phyloP scores from a whole-genome alignment of 2,888 invertebrate genomes.

The Dusona sp. region DNA sequence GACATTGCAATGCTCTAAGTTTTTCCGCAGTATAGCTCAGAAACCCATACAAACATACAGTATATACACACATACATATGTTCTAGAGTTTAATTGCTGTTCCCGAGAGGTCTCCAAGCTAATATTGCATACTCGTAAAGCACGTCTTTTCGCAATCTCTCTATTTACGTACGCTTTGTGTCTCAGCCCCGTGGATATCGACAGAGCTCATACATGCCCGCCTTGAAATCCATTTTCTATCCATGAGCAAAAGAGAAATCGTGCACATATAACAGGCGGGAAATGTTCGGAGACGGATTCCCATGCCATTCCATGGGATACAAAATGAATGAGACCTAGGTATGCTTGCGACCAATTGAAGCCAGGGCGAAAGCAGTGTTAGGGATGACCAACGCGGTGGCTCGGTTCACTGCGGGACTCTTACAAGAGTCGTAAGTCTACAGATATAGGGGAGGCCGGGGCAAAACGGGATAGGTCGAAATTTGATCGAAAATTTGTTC shows the following conservation, averaged over 20 bases:
- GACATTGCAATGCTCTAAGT: constrained; percentile 34
- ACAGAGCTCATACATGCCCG: neutral
- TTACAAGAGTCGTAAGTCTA: too few relatives aligned
- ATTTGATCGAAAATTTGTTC: too few relatives aligned
- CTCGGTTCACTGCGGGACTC: too few relatives aligned
- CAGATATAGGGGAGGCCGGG: too few relatives aligned
- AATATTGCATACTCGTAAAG: constrained; percentile 42
- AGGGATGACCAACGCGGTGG: too few relatives aligned
- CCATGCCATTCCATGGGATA: neutral
- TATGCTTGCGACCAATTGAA: constrained; percentile 30
- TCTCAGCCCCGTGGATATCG: constrained; percentile 28
- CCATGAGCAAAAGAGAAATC: constrained; percentile 13
- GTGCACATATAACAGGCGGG: constrained; percentile 3
- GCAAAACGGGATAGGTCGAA: too few relatives aligned
- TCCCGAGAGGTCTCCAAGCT: constrained; percentile 40
- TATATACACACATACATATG: constrained; percentile 1
- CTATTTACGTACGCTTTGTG: constrained; percentile 37
- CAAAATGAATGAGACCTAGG: neutral
- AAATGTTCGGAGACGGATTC: neutral
- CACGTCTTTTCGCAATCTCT: constrained; percentile 42
- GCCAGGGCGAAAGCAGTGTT: neutral
- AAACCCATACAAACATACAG: neutral
- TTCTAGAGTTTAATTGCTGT: constrained; percentile 44
- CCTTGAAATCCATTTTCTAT: constrained; percentile 10
- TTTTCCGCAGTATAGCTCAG: constrained; percentile 34